Evolutionary conservation across 1,140 invertebrate genomes (phyloP).

Genomic region (Leptoteleia sp.): DNA sequence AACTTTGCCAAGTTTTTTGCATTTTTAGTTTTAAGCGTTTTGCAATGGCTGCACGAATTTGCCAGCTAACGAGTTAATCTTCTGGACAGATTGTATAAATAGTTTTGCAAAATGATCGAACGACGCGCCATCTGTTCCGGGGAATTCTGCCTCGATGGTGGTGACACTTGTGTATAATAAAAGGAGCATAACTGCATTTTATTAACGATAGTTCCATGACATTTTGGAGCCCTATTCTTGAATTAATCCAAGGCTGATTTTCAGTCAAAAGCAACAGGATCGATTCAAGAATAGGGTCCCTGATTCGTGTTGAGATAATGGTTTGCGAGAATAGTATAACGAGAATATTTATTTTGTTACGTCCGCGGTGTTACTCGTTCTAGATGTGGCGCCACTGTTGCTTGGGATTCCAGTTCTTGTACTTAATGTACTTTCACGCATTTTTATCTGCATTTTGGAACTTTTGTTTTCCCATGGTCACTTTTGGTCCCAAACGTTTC

Average conservation of each 20-base stretch:
- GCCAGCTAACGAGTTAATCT: conserved; percentile 36
- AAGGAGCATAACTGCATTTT: conserved; percentile 29
- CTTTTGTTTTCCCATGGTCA: not conserved
- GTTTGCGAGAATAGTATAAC: conserved; percentile 74
- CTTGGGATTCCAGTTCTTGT: conserved; percentile 48
- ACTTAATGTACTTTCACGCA: conserved; percentile 47
- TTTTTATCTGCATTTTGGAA: conserved; percentile 40
- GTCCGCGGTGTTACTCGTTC: conserved; percentile 73
- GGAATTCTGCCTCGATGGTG: not conserved
- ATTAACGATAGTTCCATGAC: conserved; percentile 68
- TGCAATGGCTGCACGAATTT: not conserved
- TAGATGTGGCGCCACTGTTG: conserved; percentile 73
- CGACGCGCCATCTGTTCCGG: not conserved
- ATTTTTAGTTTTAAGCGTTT: conserved; percentile 16
- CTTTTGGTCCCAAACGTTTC: too few species aligned
- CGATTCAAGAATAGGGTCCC: too few species aligned
- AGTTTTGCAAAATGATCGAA: conserved; percentile 21
- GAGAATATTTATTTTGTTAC: conserved; percentile 80
- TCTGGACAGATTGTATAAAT: conserved; percentile 31
- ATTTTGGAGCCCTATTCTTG: too few species aligned
- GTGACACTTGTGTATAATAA: conserved; percentile 23
- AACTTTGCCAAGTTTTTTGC: conserved; percentile 8
- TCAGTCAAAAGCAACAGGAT: too few species aligned
- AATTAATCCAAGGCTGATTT: too few species aligned
- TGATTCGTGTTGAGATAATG: conserved; percentile 72